These are phyloP conservation scores for Lepeophtheirus salmonis DNA, from an alignment of 1,140 invertebrate species.

Conservation along the genomic window DNA sequence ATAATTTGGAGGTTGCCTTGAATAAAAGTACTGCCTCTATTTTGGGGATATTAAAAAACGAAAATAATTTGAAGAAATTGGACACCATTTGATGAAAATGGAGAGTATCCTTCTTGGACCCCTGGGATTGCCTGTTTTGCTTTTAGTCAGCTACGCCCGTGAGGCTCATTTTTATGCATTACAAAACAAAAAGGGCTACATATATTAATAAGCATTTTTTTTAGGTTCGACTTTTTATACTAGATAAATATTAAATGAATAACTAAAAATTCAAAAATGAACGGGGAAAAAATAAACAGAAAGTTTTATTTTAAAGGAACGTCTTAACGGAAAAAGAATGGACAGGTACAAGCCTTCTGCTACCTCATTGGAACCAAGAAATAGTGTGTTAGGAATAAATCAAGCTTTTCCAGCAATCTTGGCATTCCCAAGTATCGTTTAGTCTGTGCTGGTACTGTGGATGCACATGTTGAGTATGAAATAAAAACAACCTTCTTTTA, in stretches of 20 bases:
- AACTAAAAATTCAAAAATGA: no score
- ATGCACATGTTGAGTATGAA: conserved; percentile 4
- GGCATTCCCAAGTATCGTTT: neutral
- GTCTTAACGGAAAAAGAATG: neutral
- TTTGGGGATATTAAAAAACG: neutral
- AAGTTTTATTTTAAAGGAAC: neutral
- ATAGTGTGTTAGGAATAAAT: neutral
- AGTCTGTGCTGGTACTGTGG: neutral
- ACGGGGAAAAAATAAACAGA: neutral
- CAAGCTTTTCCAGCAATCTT: neutral
- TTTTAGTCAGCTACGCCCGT: no score
- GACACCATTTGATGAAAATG: no score
- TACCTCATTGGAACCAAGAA: neutral
- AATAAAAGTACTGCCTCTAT: neutral
- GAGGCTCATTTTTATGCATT: no score
- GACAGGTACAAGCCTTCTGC: neutral
- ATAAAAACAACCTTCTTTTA: no score
- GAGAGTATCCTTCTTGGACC: no score
- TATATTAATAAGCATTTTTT: neutral
- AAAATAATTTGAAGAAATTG: no score
- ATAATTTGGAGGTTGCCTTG: no score
- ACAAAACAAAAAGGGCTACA: neutral
- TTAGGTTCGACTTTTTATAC: neutral
- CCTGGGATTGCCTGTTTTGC: no score
- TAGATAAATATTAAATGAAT: no score